A percentile compares a stretch with the other conserved stretches of the same genome.
Conservation (phyloP, 1,140 invertebrate species). For the Bombyx mori region DNA sequence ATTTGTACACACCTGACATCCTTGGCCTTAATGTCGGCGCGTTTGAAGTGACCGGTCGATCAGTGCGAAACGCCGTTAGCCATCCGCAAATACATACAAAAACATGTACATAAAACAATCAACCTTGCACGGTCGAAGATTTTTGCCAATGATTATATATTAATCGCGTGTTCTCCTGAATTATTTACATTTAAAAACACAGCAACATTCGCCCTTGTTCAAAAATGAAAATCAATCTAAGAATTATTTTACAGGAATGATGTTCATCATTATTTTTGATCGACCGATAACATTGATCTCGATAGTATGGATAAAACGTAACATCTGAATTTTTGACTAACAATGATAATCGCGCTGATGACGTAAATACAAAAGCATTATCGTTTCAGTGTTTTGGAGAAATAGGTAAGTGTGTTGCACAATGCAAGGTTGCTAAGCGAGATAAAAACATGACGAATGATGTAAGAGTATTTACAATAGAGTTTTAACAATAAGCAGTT, state of each 20-base stretch:
- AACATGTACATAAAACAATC: constrained; percentile 15
- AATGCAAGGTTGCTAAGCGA: constrained; percentile 5
- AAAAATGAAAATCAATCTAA: no score
- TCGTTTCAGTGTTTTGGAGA: background rate
- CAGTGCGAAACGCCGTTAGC: constrained; percentile 34
- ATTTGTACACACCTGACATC: constrained; percentile 42
- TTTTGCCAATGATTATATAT: constrained; percentile 5
- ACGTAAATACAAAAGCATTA: constrained; percentile 3
- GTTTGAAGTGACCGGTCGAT: constrained; percentile 39
- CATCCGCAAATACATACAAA: constrained; percentile 41
- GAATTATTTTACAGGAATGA: no score
- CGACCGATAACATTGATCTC: no score
- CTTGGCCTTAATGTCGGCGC: constrained; percentile 53
- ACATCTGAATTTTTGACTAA: background rate
- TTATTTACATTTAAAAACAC: no score
- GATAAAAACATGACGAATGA: constrained; percentile 7
- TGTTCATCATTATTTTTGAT: no score
- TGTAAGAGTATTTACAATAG: constrained; percentile 2
- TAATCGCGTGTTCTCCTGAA: no score
- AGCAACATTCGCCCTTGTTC: no score
- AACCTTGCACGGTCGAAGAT: background rate
- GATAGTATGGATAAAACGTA: no score
- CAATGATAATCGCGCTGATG: background rate
- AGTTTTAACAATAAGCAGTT: constrained; percentile 4
- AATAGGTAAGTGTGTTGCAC: constrained; percentile 7